Conservation (phyloP, 1,140 invertebrate species). For the Medauroidea extradentata region DNA sequence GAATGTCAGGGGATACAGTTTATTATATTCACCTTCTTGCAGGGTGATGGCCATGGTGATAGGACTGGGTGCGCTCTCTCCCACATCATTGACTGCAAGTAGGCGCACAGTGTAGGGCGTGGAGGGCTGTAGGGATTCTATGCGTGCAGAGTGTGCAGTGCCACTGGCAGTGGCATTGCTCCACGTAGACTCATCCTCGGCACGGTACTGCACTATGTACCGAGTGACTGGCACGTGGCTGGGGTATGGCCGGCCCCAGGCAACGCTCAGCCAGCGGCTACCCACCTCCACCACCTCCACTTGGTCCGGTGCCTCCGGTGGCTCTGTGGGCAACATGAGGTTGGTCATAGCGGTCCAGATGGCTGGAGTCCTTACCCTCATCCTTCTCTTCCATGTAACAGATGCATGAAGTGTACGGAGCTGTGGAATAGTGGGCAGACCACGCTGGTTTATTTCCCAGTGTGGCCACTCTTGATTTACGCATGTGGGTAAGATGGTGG, state of each 20-base stretch:
- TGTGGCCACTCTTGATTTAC: too few relatives aligned
- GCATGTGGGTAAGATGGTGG: too few relatives aligned
- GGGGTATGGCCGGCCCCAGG: slow-evolving; percentile 40
- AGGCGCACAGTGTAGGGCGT: slow-evolving; percentile 77
- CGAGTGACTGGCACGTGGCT: slow-evolving; percentile 42
- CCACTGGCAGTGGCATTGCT: slow-evolving; percentile 26
- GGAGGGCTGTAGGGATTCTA: slow-evolving; percentile 63
- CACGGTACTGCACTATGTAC: slow-evolving; percentile 42
- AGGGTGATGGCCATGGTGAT: slow-evolving; percentile 73
- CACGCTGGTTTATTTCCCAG: too few relatives aligned
- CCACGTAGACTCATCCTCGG: slow-evolving; percentile 16
- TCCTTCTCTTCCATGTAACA: too few relatives aligned
- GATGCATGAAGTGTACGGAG: too few relatives aligned
- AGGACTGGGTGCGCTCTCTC: slow-evolving; percentile 71
- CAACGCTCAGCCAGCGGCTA: slow-evolving; percentile 42
- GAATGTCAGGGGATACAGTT: too few relatives aligned
- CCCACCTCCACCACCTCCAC: slow-evolving; percentile 40
- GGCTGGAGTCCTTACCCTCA: too few relatives aligned
- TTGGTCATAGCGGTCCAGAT: too few relatives aligned
- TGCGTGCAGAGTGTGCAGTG: slow-evolving; percentile 16
- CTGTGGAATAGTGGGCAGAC: too few relatives aligned
- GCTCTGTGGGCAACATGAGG: slow-evolving; percentile 55
- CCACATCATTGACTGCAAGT: slow-evolving; percentile 77
- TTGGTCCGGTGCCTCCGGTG: slow-evolving; percentile 61
- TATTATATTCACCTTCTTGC: slow-evolving; percentile 76